A percentile compares a stretch with the other conserved stretches of the same genome.
These are phyloP conservation scores for Cephus spinipes DNA, from an alignment of 2,888 invertebrate species.

Conservation along the genomic window DNA sequence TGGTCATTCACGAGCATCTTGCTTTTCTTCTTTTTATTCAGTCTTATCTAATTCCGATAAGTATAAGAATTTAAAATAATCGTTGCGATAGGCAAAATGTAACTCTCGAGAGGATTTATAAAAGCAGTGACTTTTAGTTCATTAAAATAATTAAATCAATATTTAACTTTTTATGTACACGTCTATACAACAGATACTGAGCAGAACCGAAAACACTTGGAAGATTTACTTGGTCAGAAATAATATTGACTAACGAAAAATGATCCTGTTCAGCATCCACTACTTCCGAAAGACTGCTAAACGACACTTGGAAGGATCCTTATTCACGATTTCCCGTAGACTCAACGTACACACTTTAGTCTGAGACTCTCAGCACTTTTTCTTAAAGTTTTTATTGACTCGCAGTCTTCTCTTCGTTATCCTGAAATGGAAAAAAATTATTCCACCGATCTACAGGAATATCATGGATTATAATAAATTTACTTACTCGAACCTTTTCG, in stretches of 20 bases:
- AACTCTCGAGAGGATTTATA: not conserved
- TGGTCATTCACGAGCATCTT: not conserved
- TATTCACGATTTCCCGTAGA: not conserved
- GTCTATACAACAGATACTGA: not conserved
- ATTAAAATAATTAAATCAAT: not conserved
- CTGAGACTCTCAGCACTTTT: not conserved
- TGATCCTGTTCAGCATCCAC: not conserved
- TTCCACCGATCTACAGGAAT: not conserved
- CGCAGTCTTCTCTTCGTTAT: not conserved
- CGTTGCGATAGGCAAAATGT: not conserved
- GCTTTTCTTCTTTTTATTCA: constrained; percentile 2
- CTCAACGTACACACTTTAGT: not conserved
- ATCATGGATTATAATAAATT: not conserved
- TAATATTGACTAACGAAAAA: not conserved
- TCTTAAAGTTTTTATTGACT: not conserved
- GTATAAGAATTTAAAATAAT: not conserved
- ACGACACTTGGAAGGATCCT: not conserved
- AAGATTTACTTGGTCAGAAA: not conserved
- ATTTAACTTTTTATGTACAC: not conserved
- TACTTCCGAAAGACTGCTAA: not conserved
- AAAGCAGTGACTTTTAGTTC: not conserved
- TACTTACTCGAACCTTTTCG: not conserved
- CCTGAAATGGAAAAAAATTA: not conserved
- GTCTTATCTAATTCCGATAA: not conserved
- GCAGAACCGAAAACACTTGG: not conserved